Evolutionary conservation across 2,113 vertebrate genomes (phyloP), one percentile per base, ranked within the genome.

Genomic region (Macaca nemestrina): DNA sequence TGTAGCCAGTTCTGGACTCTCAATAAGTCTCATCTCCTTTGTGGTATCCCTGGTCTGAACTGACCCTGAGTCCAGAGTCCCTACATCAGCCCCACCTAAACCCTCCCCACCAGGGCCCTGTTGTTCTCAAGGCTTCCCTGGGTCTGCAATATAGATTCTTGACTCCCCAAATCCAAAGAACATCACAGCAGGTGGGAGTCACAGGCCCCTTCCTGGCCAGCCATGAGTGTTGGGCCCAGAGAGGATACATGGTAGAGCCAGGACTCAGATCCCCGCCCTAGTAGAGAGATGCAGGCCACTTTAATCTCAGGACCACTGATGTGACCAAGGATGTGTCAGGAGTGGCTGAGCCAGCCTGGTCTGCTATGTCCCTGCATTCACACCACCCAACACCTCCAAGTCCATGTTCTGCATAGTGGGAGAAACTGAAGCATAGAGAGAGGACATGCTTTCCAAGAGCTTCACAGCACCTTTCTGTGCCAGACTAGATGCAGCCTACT

Each of bases 371-470:
- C 64, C 22, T 57, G 40, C 16, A 10, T 48, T 48, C 61, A 95
- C 55, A 92, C 30, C 30, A 22, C 40, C 23, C 6, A 55, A 25
- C 50, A 43, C 67, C 20, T 78, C 73, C 61, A 94, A 67, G 30
- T 23, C 70, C 73, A 57, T 20, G 17, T 76, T 86, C 80, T 70
- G 35, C 48, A 30, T 1, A 45, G 50, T n/a, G 72, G 40, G 43
- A 90, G 75, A 93, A 88, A 88, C 11, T 8, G 38, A 94, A 87
- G 84, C 50, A 70, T 75, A 50, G 90, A 90, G 73, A 96, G 52
- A 57, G 38, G 23, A 78, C 43, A n/a, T 7, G 35, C 2, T 73
- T 55, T 90, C 50, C 8, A 75, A 85, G 94, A 91, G 73, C 30
- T 17, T 35, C 43, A 30, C 8, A 43, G 67, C 40, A 78, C 70